A percentile compares a stretch with the other conserved stretches of the same genome.
Evolutionary conservation across 2,888 invertebrate species (phyloP).

Genomic region (Dicyrtomina minuta): DNA sequence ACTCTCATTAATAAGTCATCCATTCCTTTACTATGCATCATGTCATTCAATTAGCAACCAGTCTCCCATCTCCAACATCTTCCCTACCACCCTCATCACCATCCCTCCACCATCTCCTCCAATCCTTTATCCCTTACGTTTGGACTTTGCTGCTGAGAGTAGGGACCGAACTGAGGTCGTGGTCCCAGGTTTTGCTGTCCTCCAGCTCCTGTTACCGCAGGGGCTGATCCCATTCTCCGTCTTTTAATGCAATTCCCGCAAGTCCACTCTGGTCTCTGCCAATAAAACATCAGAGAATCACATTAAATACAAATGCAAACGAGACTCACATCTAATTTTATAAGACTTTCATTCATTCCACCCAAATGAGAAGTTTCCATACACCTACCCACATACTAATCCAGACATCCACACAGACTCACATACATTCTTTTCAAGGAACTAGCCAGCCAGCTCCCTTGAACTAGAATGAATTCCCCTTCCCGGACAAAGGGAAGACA

Average conservation of each 20-base stretch:
- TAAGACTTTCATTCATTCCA: background rate
- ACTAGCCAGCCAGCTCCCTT: no score
- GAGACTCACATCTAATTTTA: no score
- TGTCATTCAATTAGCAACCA: background rate
- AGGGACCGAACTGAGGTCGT: constrained; percentile 23
- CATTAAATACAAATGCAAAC: background rate
- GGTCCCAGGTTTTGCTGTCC: constrained; percentile 28
- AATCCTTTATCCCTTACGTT: constrained; percentile 30
- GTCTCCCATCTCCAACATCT: background rate
- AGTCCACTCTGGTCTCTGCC: constrained; percentile 55
- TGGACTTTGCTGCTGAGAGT: constrained; percentile 30
- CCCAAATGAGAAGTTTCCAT: no score
- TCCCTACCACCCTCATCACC: background rate
- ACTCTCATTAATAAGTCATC: background rate
- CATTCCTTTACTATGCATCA: constrained; percentile 1
- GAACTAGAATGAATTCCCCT: no score
- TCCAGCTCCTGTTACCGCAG: constrained; percentile 31
- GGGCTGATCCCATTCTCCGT: constrained; percentile 39
- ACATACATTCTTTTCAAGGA: no score
- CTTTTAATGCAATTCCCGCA: constrained; percentile 56
- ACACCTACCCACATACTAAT: no score
- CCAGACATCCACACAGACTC: no score
- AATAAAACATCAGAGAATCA: constrained; percentile 12
- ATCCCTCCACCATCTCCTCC: constrained; percentile 36
- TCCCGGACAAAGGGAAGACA: no score